Conservation (phyloP, 1,140 invertebrate genomes). For the Mizuhopecten yessoensis region DNA sequence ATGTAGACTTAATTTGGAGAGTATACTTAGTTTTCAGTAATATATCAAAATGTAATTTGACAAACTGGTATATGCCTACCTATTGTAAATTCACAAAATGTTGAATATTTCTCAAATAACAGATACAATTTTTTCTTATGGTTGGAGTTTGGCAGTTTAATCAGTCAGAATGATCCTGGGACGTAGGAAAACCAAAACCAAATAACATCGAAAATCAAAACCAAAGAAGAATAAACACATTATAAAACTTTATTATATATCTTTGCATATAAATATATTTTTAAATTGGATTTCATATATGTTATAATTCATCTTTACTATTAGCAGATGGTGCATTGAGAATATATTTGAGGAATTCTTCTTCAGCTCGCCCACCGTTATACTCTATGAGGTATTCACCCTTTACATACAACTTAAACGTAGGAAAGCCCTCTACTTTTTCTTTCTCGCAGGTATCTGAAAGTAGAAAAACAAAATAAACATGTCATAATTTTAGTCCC, state of each 20-base stretch:
- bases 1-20: too few species aligned
- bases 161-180: too few species aligned
- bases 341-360: slow-evolving; percentile 73
- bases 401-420: slow-evolving; percentile 91
- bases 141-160: too few species aligned
- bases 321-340: slow-evolving; percentile 63
- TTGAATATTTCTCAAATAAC: too few species aligned
- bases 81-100: too few species aligned
- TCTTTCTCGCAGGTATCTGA: slow-evolving; percentile 81
- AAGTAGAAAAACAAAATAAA: slow-evolving; percentile 59
- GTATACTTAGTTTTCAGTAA: too few species aligned
- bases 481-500: too few species aligned
- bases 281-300: slow-evolving; percentile 44
- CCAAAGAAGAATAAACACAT: background rate
- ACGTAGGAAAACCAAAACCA: too few species aligned
- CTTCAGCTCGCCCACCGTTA: slow-evolving; percentile 87
- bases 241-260: slow-evolving; percentile 13
- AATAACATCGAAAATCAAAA: too few species aligned
- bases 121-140: too few species aligned
- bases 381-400: slow-evolving; percentile 88
- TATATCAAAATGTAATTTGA: too few species aligned
- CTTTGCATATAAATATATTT: background rate
- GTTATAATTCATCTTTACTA: slow-evolving; percentile 67
- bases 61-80: too few species aligned
- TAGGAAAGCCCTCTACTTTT: slow-evolving; percentile 91